phyloP scores from a whole-genome alignment of 2,888 invertebrate species.

The Nyleta sp. region DNA sequence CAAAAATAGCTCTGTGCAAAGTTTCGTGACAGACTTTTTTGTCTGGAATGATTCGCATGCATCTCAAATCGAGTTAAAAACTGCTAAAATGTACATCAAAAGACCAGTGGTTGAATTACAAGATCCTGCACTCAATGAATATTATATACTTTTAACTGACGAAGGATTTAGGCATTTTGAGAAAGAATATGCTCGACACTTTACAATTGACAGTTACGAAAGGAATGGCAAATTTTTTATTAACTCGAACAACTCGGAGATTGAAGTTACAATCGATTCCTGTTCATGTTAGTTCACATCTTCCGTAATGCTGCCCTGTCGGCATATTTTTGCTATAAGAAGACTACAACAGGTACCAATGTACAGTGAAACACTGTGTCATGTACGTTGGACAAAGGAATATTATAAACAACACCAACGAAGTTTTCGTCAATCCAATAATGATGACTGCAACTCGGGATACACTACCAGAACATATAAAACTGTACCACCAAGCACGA shows the following conservation, averaged over 20 bases:
- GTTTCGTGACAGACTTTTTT: constrained; percentile 4
- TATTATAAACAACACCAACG: constrained; percentile 45
- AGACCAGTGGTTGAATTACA: not conserved
- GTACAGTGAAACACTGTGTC: not conserved
- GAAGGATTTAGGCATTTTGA: not conserved
- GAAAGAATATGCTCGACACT: not conserved
- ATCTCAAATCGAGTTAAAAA: not conserved
- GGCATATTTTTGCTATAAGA: not conserved
- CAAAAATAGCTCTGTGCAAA: constrained; percentile 12
- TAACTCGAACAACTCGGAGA: not conserved
- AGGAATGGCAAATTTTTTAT: not conserved
- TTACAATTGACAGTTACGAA: not conserved
- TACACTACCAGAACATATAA: not conserved
- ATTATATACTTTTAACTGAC: not conserved
- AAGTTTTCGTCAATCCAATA: constrained; percentile 7
- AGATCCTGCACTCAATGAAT: not conserved
- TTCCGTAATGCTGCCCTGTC: constrained; percentile 1
- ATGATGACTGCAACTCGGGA: not conserved
- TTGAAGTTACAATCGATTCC: not conserved
- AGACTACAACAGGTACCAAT: not conserved
- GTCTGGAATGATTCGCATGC: no score
- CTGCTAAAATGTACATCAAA: not conserved
- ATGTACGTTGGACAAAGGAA: constrained; percentile 41
- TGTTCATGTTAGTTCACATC: not conserved
- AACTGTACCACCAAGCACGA: not conserved